phyloP scores from a whole-genome alignment of 2,888 invertebrate species.

The Pachliopta kotzebuea region DNA sequence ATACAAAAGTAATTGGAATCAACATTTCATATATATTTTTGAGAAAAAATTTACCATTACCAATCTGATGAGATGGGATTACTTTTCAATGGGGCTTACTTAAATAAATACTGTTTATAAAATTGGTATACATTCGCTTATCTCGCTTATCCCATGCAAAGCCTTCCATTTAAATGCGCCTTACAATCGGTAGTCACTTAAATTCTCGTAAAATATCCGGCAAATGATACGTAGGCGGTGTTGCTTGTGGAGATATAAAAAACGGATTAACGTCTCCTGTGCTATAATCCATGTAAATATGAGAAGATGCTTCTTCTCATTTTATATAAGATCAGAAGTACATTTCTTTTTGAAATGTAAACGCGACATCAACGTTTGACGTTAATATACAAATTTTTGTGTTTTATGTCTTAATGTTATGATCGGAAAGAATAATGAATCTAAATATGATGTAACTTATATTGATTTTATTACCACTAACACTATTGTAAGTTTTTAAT shows the following conservation, averaged over 20 bases:
- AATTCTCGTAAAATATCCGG: conserved; percentile 48
- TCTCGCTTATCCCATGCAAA: conserved; percentile 34
- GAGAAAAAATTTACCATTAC: conserved; percentile 14
- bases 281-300: conserved; percentile 61
- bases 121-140: conserved; percentile 35
- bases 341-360: conserved; percentile 28
- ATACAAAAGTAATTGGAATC: not conserved
- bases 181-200: conserved; percentile 50
- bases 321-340: conserved; percentile 35
- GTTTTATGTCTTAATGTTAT: conserved; percentile 23
- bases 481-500: no score
- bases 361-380: conserved; percentile 6
- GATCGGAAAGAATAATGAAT: not conserved
- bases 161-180: conserved; percentile 32
- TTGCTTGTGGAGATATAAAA: conserved; percentile 52
- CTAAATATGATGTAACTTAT: not conserved
- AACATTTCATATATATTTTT: not conserved
- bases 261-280: conserved; percentile 61
- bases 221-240: conserved; percentile 54
- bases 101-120: conserved; percentile 34
- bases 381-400: conserved; percentile 13
- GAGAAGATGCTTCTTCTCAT: conserved; percentile 47
- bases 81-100: conserved; percentile 24
- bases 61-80: conserved; percentile 15
- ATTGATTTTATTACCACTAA: not conserved